phyloP scores from a whole-genome alignment of 2,888 invertebrate species.

The Cacoxenus indagator region DNA sequence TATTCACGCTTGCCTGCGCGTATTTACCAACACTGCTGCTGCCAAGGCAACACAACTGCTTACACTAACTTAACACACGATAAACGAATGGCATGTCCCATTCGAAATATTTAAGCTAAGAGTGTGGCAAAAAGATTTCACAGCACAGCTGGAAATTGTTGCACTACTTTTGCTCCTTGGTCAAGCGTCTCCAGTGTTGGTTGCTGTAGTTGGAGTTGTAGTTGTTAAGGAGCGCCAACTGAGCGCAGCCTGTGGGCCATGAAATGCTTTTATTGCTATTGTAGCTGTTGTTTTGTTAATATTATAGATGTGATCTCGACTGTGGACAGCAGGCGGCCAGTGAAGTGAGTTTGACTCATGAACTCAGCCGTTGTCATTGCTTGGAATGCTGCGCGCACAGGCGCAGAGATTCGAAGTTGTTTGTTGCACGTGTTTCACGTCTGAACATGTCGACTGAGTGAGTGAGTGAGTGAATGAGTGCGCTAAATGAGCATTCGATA shows the following conservation, averaged over 20 bases:
- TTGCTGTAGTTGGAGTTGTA: neutral
- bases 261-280: too few relatives aligned
- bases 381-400: neutral
- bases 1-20: too few relatives aligned
- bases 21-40: neutral
- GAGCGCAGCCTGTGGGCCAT: constrained; percentile 41
- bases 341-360: constrained; percentile 41
- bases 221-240: constrained; percentile 27
- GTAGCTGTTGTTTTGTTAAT: constrained; percentile 61
- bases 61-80: constrained; percentile 11
- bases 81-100: neutral
- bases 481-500: neutral
- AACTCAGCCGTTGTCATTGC: constrained; percentile 23
- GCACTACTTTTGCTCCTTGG: constrained; percentile 8
- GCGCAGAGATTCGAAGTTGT: constrained; percentile 21
- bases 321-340: neutral
- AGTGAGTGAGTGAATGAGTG: neutral
- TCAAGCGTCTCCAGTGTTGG: neutral
- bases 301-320: constrained; percentile 39
- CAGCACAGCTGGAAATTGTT: constrained; percentile 11
- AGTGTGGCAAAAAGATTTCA: constrained; percentile 17
- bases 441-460: neutral
- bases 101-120: neutral
- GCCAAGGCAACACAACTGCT: neutral
- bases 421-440: constrained; percentile 40